phyloP scores from a whole-genome alignment of 2,113 vertebrate genomes.

The Coracopsis vasa region DNA sequence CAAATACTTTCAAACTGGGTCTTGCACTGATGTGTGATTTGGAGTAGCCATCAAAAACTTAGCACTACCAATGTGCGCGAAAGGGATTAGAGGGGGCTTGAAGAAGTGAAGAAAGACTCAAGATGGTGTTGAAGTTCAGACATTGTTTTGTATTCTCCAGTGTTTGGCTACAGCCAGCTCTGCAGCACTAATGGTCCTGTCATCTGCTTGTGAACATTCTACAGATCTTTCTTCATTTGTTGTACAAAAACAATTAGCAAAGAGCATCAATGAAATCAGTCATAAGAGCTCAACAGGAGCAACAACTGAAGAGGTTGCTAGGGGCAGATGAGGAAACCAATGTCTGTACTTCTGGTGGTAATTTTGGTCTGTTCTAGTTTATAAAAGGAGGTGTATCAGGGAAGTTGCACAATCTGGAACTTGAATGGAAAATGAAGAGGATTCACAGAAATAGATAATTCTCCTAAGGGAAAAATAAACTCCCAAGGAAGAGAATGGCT shows the following conservation, averaged over 20 bases:
- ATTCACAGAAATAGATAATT: not conserved
- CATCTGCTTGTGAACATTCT: not conserved
- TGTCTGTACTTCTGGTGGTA: not conserved
- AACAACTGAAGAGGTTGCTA: not conserved
- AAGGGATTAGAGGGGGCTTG: not conserved
- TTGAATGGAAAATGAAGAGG: not conserved
- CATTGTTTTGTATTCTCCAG: not conserved
- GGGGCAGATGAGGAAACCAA: not conserved
- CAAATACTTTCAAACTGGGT: not conserved
- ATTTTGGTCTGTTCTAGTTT: not conserved
- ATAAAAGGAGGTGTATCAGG: not conserved
- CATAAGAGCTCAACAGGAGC: not conserved
- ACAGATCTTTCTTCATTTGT: not conserved
- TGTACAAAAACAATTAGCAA: not conserved
- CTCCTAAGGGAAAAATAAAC: constrained; percentile 15
- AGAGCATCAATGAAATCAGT: not conserved
- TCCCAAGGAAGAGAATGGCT: not conserved
- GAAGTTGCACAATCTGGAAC: constrained; percentile 3
- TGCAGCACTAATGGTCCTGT: not conserved
- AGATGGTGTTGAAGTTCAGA: not conserved
- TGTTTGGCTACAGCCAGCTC: not conserved
- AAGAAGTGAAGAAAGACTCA: not conserved
- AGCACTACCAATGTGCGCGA: not conserved
- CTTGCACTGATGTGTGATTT: not conserved
- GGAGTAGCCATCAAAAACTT: not conserved